These are phyloP conservation scores for Lycocerus yunnanus DNA, from an alignment of 2,888 invertebrate genomes.

Conservation along the genomic window DNA sequence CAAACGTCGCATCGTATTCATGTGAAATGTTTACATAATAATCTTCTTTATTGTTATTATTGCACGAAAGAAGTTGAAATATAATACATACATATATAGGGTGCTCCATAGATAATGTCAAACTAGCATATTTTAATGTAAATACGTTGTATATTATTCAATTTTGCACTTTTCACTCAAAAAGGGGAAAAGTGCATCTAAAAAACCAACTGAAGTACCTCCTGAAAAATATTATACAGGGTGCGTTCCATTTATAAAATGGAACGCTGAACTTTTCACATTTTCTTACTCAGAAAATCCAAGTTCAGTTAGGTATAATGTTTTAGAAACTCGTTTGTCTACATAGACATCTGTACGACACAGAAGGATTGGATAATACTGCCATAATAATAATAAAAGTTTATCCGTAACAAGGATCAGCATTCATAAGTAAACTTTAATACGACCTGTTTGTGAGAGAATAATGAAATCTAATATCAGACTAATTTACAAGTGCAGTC, in stretches of 20 bases:
- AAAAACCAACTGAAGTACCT: too few species aligned
- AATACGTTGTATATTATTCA: too few species aligned
- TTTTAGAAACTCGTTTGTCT: neutral
- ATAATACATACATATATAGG: too few species aligned
- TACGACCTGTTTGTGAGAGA: neutral
- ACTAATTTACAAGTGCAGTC: neutral
- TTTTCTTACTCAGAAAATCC: neutral
- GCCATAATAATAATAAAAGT: neutral
- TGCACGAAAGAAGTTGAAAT: too few species aligned
- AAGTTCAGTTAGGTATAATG: neutral
- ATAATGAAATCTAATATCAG: neutral
- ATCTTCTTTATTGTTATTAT: too few species aligned
- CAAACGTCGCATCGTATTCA: neutral
- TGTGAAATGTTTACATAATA: neutral
- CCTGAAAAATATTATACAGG: too few species aligned
- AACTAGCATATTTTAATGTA: too few species aligned
- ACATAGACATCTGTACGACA: neutral
- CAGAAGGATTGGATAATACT: neutral
- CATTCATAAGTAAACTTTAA: neutral
- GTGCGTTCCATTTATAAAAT: too few species aligned
- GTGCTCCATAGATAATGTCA: too few species aligned
- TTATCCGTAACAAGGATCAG: neutral
- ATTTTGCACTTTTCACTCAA: too few species aligned
- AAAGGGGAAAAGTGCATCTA: too few species aligned
- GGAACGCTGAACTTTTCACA: neutral